Evolutionary conservation across 64 coral and sea anemone species (phyloP), one percentile per base, ranked within the genome.

Genomic region (Catalaphyllia jardinei): DNA sequence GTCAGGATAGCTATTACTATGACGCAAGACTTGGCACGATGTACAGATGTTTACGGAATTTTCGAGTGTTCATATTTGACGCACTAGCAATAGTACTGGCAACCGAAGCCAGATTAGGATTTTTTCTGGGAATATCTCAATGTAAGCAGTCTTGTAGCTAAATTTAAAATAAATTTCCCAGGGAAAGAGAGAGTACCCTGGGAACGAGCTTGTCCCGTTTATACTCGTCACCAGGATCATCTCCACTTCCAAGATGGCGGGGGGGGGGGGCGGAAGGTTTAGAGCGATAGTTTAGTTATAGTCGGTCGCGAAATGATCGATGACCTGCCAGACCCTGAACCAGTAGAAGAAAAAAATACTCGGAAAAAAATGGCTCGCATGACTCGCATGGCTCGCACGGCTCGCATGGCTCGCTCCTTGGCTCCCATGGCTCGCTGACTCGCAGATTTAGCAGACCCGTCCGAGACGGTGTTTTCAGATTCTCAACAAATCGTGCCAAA

Each of bases 111-210:
- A 74, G 72, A 31, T 74, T 74, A 42, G 72, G 72, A 74, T 74
- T 74, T 74, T 74, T 74, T 28, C 28, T 31, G 72, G 30, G 27
- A 74, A 74, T 38, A 1, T 74, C 42, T 74, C 31, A 74, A 74
- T 74, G 42, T 38, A 39, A 15, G 72, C 72, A 74, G 29, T 74
- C 42, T 74, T 74, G 72, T 33, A 38, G 27, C 72, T 62, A 18
- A 62, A 62, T 62, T 62, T 62, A 62, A 62, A 62, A 46, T 46
- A 4, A 46, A 46, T 46, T 46, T 46, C 39, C 39, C 39, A 71
- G 42, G 46, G 29, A 81, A 62, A 81, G 79, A 81, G 79, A 81
- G 79, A 81, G 52, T 81, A 81, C 79, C 51, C 51, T 81, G 79
- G 79, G 79, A 81, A 52, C 79, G 52, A 81, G 79, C 24, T 60